Base-by-base conservation (phyloP, 2,888 invertebrate genomes). In the Reticulitermes lucifugus region DNA sequence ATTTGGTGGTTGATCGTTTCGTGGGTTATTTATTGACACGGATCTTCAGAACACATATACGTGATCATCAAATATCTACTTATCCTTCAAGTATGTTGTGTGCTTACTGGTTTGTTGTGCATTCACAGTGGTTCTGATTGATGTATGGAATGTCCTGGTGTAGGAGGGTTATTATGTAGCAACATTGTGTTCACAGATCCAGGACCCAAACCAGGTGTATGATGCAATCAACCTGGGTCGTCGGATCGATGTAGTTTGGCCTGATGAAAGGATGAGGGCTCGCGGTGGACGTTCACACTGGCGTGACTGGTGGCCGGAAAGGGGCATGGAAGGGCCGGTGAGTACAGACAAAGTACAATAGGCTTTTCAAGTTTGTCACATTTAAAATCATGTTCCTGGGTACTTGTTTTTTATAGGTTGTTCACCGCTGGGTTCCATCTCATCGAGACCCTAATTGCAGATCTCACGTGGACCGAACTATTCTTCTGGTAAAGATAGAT, bases 221-320 rank as follows among this genome's bases (percentile, higher is more conserved):
- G 98, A 98, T 90, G 97, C 96, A 87, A 96, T 98, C 85, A 98
- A 98, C 90, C 92, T 98, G 88, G 97, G 97, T 14, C 92, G 98
- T 86, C 92, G 97, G 87, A 97, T 98, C 86, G 98, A 98, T 89
- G 98, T 98, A n/a, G 94, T 95, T 88, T 99, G 99, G 99, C 99
- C 99, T 0, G 96, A 95, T 88, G 98, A 98, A 90, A 94, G 94
- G 83, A 97, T 98, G 95, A 92, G 98, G 84, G 94, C 94, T 86
- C 93, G 95, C 87, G 98, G 98, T 0, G 98, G 98, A 0, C 93
- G 97, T 87, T 96, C 96, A 79, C 95, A 94, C 88, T 99, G 98
- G 99, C 94, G 95, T 87, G 94, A 95, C 88, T 98, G 98, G 98
- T 93, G 95, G 87, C 98, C 98, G 0, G 93, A 95, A 88, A 94